Evolutionary conservation across 2,888 invertebrate species (phyloP).

Genomic region (Hirtodrosophila alboralis): DNA sequence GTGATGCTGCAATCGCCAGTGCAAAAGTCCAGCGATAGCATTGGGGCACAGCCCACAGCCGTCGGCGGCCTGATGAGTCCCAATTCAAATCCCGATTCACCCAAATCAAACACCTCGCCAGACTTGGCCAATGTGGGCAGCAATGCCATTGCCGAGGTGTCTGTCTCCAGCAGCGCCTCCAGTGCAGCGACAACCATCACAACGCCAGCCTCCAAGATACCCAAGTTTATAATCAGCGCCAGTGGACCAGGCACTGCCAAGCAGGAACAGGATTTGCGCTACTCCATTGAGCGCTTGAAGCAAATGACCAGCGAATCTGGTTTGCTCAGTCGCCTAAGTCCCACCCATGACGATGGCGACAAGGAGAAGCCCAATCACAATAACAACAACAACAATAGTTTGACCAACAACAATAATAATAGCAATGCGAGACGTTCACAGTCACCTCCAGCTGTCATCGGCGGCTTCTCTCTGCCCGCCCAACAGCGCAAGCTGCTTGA

Average conservation of each 20-base stretch:
- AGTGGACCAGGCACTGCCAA: slow-evolving; percentile 53
- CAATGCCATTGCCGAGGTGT: slow-evolving; percentile 20
- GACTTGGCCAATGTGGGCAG: slow-evolving; percentile 53
- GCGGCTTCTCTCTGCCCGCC: slow-evolving; percentile 56
- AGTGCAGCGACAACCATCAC: slow-evolving; percentile 22
- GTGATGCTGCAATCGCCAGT: slow-evolving; percentile 84
- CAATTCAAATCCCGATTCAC: slow-evolving; percentile 83
- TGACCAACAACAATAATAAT: slow-evolving; percentile 41
- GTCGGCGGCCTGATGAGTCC: slow-evolving; percentile 82
- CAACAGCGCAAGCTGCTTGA: slow-evolving; percentile 80
- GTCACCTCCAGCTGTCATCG: slow-evolving; percentile 49
- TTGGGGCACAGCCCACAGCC: slow-evolving; percentile 61
- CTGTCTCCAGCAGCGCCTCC: slow-evolving; percentile 27
- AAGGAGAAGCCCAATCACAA: slow-evolving; percentile 60
- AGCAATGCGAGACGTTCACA: slow-evolving; percentile 56
- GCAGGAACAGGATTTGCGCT: slow-evolving; percentile 77
- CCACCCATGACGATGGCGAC: slow-evolving; percentile 64
- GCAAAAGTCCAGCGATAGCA: slow-evolving; percentile 70
- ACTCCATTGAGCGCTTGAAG: slow-evolving; percentile 83
- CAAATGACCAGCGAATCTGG: slow-evolving; percentile 82
- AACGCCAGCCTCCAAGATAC: slow-evolving; percentile 67
- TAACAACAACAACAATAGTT: slow-evolving; percentile 50
- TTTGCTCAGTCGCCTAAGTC: slow-evolving; percentile 82
- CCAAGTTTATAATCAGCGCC: slow-evolving; percentile 76
- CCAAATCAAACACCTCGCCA: slow-evolving; percentile 83